A percentile compares a stretch with the other conserved stretches of the same genome.
Conservation (phyloP, 2,113 vertebrate species). For the Puma concolor region DNA sequence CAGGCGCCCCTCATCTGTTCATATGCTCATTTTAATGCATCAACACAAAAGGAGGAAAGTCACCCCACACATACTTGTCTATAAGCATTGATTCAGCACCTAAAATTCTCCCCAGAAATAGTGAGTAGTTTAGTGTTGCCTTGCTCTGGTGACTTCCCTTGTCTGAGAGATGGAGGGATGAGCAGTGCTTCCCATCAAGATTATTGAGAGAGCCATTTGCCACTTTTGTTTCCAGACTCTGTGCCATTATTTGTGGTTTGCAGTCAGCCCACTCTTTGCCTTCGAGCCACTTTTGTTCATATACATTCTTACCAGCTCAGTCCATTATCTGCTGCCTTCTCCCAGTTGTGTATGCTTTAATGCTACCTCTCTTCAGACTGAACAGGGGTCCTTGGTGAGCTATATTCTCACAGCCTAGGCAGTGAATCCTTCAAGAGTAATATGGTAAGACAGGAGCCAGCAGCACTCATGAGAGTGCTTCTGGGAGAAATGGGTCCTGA, state of each 20-base stretch:
- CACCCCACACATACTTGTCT: rapidly evolving
- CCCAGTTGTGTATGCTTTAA: background rate
- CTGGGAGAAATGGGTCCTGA: background rate
- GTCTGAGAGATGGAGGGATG: background rate
- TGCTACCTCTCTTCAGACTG: background rate
- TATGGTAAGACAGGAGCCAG: background rate
- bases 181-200: background rate
- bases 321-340: background rate
- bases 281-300: background rate
- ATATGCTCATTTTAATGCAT: background rate
- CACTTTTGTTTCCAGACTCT: background rate
- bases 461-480: background rate
- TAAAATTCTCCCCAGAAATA: background rate
- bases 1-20: no score
- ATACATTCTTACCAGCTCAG: background rate
- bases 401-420: background rate
- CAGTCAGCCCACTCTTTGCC: background rate
- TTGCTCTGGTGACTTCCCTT: background rate
- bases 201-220: background rate
- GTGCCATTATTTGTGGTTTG: background rate
- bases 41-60: background rate
- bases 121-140: background rate
- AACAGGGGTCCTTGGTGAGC: background rate
- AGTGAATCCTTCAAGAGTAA: background rate
- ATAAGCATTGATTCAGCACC: background rate